phyloP scores from a whole-genome alignment of 2,797 vertebrate genomes.

The Tapirus indicus region DNA sequence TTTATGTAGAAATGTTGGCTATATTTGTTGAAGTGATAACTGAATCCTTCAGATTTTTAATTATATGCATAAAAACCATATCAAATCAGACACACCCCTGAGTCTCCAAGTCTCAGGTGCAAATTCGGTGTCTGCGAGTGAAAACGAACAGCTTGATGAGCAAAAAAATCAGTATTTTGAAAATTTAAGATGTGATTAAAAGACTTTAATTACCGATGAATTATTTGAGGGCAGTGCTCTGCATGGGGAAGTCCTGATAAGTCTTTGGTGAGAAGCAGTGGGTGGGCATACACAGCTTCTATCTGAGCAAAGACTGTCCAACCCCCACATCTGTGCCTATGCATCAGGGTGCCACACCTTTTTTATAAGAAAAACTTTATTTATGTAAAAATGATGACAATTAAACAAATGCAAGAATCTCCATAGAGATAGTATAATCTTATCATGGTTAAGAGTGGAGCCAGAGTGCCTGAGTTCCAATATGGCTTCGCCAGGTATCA shows the following conservation, averaged over 20 bases:
- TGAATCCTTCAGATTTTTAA: not conserved
- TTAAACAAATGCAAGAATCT: not conserved
- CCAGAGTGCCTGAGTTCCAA: not conserved
- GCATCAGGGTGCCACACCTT: not conserved
- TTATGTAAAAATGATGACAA: not conserved
- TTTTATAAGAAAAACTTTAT: not conserved
- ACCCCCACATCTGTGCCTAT: fast-evolving
- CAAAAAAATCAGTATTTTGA: not conserved
- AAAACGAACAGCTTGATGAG: slow-evolving; percentile 27
- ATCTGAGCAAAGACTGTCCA: not conserved
- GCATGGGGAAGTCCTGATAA: not conserved
- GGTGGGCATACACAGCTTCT: not conserved
- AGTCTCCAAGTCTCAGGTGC: not conserved
- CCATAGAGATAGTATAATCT: not conserved
- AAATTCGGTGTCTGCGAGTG: not conserved
- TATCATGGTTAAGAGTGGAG: not conserved
- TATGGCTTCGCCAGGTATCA: not conserved
- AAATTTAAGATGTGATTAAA: not conserved
- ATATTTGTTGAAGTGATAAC: not conserved
- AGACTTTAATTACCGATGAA: not conserved
- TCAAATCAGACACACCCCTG: not conserved
- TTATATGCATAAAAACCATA: not conserved
- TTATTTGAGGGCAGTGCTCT: not conserved
- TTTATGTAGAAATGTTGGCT: not conserved
- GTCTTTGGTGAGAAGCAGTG: not conserved